Conservation (phyloP, 2,888 invertebrate species). For the Drosophila mayaguana region DNA sequence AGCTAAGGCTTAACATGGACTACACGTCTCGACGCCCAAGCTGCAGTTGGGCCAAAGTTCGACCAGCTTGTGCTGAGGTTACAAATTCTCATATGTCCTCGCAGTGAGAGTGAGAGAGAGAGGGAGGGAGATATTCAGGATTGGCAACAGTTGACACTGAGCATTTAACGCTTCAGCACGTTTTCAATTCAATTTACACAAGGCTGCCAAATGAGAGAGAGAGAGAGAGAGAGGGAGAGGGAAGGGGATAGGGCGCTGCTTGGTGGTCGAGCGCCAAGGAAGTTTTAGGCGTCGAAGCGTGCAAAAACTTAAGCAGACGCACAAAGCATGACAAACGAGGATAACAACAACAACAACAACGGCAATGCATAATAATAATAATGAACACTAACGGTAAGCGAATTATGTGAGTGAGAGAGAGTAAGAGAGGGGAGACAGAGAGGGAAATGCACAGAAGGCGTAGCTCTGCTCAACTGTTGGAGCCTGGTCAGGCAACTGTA, state of each 20-base stretch:
- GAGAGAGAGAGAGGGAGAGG: background rate
- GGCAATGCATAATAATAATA: constrained; percentile 60
- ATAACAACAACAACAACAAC: constrained; percentile 28
- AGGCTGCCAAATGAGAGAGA: constrained; percentile 29
- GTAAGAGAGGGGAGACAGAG: constrained; percentile 1
- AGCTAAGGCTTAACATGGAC: constrained; percentile 25
- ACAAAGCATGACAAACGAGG: constrained; percentile 78
- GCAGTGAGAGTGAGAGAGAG: constrained; percentile 20
- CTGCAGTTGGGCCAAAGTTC: constrained; percentile 47
- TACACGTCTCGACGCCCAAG: constrained; percentile 8
- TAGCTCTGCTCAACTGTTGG: background rate
- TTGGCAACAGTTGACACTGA: constrained; percentile 85
- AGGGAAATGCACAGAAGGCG: constrained; percentile 16
- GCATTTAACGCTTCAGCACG: constrained; percentile 85
- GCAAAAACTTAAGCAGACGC: constrained; percentile 79
- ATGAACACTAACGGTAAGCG: constrained; percentile 73
- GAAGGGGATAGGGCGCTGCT: background rate
- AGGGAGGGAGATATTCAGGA: constrained; percentile 54
- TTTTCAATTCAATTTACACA: constrained; percentile 83
- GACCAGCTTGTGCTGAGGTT: constrained; percentile 82
- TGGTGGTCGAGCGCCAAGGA: constrained; percentile 68
- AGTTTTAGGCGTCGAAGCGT: constrained; percentile 80
- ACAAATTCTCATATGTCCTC: constrained; percentile 83
- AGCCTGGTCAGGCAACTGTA: constrained; percentile 16
- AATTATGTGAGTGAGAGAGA: constrained; percentile 51